phyloP scores from a whole-genome alignment of 1,140 invertebrate genomes.

The Conus betulinus region DNA sequence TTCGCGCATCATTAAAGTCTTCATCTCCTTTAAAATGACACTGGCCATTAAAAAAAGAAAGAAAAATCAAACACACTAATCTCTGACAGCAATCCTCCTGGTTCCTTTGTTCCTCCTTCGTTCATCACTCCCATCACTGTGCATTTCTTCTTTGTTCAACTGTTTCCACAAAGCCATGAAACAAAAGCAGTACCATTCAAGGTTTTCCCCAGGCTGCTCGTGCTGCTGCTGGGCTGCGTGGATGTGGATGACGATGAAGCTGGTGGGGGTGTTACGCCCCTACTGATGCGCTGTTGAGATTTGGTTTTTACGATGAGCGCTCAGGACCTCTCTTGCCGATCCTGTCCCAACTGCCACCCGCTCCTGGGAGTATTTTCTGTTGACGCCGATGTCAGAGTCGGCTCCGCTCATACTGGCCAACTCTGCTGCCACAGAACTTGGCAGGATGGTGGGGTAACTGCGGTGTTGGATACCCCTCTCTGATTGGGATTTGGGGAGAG shows the following conservation, averaged over 20 bases:
- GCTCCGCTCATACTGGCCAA: slow-evolving; percentile 67
- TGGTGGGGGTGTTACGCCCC: not conserved
- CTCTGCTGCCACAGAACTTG: slow-evolving; percentile 62
- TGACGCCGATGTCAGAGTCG: slow-evolving; percentile 43
- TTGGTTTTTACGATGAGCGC: not conserved
- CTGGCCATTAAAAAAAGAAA: too few species aligned
- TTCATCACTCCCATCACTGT: too few species aligned
- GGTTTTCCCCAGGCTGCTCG: not conserved
- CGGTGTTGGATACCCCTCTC: not conserved
- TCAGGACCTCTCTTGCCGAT: not conserved
- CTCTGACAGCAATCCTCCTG: too few species aligned
- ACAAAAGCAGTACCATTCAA: not conserved
- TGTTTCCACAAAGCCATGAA: not conserved
- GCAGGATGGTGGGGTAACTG: not conserved
- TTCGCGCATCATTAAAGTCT: too few species aligned
- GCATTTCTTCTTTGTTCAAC: too few species aligned
- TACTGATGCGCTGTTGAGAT: not conserved
- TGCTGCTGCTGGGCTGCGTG: not conserved
- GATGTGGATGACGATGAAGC: not conserved
- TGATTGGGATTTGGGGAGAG: not conserved
- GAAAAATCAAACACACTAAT: too few species aligned
- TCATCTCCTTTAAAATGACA: too few species aligned
- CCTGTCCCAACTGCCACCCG: slow-evolving; percentile 6
- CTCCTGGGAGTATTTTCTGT: not conserved
- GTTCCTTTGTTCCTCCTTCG: too few species aligned